Percentiles rank a stretch among this genome's conserved stretches.
Evolutionary conservation across 1,140 invertebrate genomes (phyloP).

Genomic region (Apis mellifera): DNA sequence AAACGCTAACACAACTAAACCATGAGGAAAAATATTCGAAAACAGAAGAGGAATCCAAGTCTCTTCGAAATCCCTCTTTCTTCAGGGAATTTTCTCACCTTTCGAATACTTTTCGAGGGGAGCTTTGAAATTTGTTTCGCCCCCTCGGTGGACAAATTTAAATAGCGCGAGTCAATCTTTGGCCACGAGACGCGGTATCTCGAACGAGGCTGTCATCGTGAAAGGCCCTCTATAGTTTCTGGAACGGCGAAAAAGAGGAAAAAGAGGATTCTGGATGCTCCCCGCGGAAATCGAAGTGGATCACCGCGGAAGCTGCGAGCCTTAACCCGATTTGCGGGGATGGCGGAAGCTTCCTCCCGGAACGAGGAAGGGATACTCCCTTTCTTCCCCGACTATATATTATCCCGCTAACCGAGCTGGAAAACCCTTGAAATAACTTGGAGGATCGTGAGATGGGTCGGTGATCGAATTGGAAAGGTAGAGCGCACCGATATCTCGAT

Average conservation of each 20-base stretch:
- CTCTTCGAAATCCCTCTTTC: neutral
- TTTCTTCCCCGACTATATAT: slow-evolving; percentile 36
- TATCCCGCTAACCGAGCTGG: slow-evolving; percentile 31
- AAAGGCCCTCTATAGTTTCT: neutral
- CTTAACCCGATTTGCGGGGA: slow-evolving; percentile 50
- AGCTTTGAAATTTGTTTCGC: neutral
- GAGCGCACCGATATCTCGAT: slow-evolving; percentile 29
- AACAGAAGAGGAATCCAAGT: too few species aligned
- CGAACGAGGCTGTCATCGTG: neutral
- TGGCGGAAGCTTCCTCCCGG: slow-evolving; percentile 3
- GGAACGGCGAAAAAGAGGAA: neutral
- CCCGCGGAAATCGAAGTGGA: slow-evolving; percentile 52
- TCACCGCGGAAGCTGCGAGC: slow-evolving; percentile 40
- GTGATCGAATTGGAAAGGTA: slow-evolving; percentile 25
- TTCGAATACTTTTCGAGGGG: neutral
- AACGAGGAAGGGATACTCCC: slow-evolving; percentile 4
- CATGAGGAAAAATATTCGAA: neutral
- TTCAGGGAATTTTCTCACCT: neutral
- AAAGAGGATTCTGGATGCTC: slow-evolving; percentile 25
- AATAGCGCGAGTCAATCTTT: slow-evolving; percentile 18
- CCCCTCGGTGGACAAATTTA: neutral
- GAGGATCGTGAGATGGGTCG: slow-evolving; percentile 13
- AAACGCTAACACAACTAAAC: neutral
- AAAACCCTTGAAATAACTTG: slow-evolving; percentile 49
- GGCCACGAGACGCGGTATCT: neutral